Evolutionary conservation across 2,888 invertebrate species (phyloP), one percentile per base, ranked within the genome.

Genomic region (Acronicta aceris): DNA sequence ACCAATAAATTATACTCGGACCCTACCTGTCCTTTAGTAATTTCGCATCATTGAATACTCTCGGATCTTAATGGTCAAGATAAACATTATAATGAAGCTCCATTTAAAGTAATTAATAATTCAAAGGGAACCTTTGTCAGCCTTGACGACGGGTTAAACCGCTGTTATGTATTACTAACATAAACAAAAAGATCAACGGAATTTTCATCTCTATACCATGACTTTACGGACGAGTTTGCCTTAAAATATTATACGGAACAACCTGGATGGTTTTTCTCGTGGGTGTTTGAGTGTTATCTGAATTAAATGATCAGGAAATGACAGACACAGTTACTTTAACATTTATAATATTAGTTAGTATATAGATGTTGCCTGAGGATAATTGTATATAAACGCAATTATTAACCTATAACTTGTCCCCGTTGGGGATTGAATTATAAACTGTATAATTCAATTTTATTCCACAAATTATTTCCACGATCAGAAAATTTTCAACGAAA

Each of bases 21-120:
- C 4, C n/a, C 12, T 7, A 33, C 16, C n/a, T 36, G 36, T 36
- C 36, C 33, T 16, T 16, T 33, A 41, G 6, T 41, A 43, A 36
- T 45, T 55, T 48, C 41, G 12, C 33, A 56, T 54, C 50, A 47
- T 43, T 43, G 59, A 61, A 49, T 57, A 27, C 41, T 55, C 43
- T 7, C 8, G 30, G 33, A 43, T 53, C 38, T 27, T 42, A 38
- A 38, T 49, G 60, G 60, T 36, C 63, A 69, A 27, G 47, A 55
- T 62, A 57, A 55, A 63, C 54, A 65, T 62, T 51, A 45, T 60
- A 76, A 71, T 56, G 58, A 69, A 65, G 60, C 69, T 65, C 81
- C 80, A 84, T 83, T 85, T 76, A 64, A 79, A 82, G 78, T 71
- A 70, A 79, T 84, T 83, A 84, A 76, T 80, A 79, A 84, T 85